phyloP scores from a whole-genome alignment of 2,113 vertebrate species.

The Cranoglanis bouderius region DNA sequence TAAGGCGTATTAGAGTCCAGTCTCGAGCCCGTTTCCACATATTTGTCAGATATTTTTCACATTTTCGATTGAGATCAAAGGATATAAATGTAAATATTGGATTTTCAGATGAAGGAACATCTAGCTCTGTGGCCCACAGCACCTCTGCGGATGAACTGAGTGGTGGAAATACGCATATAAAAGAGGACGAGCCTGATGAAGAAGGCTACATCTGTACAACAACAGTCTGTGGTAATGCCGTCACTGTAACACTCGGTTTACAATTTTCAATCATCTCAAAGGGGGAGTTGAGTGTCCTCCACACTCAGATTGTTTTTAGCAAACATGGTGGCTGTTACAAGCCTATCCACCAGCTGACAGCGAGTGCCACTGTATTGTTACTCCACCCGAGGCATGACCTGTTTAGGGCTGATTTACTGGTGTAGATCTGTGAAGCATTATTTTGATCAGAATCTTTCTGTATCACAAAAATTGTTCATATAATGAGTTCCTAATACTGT shows the following conservation, averaged over 20 bases:
- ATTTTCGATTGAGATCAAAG: not conserved
- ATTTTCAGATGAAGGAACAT: conserved; percentile 1
- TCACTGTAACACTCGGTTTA: not conserved
- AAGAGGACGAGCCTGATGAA: not conserved
- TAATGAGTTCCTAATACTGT: not conserved
- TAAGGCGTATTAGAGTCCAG: not conserved
- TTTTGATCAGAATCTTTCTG: not conserved
- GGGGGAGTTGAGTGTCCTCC: no score
- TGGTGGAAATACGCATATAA: not conserved
- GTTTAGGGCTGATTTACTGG: not conserved
- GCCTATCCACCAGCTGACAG: no score
- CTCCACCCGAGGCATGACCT: no score
- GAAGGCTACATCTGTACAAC: not conserved
- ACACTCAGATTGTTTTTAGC: no score
- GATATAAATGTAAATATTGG: not conserved
- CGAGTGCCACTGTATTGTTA: no score
- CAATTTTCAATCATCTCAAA: not conserved
- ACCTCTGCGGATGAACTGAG: not conserved
- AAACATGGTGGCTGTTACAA: no score
- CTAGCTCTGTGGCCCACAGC: not conserved
- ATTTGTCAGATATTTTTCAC: not conserved
- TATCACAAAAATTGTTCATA: no score
- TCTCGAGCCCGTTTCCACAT: not conserved
- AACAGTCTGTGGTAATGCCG: not conserved
- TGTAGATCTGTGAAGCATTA: not conserved